A percentile compares a stretch with the other conserved stretches of the same genome.
phyloP scores from a whole-genome alignment of 1,140 invertebrate genomes.

The Drosophila aff. region DNA sequence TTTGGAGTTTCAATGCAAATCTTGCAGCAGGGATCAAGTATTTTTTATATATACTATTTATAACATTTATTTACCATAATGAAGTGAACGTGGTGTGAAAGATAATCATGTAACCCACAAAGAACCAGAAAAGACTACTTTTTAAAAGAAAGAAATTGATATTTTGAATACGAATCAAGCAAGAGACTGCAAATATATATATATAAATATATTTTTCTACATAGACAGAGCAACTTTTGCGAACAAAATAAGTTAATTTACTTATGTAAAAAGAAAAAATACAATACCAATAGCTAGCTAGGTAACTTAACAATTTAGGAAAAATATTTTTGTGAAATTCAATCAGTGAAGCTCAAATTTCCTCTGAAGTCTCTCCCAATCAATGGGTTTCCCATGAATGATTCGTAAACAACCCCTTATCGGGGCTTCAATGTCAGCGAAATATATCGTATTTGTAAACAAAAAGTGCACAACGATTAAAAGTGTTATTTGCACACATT shows the following conservation, averaged over 20 bases:
- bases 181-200: constrained; percentile 69
- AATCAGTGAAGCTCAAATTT: constrained; percentile 7
- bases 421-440: constrained; percentile 11
- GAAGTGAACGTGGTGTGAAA: constrained; percentile 24
- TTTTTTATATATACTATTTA: constrained; percentile 60
- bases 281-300: constrained; percentile 28
- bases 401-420: constrained; percentile 34
- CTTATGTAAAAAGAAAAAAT: constrained; percentile 21
- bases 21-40: constrained; percentile 76
- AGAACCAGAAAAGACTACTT: constrained; percentile 73
- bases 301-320: constrained; percentile 17
- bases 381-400: constrained; percentile 9
- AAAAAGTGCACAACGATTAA: constrained; percentile 21
- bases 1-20: constrained; percentile 59
- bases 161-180: constrained; percentile 41
- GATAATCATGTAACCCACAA: constrained; percentile 41
- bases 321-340: constrained; percentile 26
- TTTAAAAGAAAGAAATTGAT: constrained; percentile 71
- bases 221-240: constrained; percentile 46
- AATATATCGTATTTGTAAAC: constrained; percentile 22
- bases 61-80: constrained; percentile 29
- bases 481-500: constrained; percentile 40
- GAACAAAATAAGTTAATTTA: constrained; percentile 45
- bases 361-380: constrained; percentile 7
- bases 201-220: constrained; percentile 31